Percentiles rank a stretch among this genome's conserved stretches.
Evolutionary conservation across 2,888 invertebrate genomes (phyloP).

Genomic region (Chloromyia formosa): DNA sequence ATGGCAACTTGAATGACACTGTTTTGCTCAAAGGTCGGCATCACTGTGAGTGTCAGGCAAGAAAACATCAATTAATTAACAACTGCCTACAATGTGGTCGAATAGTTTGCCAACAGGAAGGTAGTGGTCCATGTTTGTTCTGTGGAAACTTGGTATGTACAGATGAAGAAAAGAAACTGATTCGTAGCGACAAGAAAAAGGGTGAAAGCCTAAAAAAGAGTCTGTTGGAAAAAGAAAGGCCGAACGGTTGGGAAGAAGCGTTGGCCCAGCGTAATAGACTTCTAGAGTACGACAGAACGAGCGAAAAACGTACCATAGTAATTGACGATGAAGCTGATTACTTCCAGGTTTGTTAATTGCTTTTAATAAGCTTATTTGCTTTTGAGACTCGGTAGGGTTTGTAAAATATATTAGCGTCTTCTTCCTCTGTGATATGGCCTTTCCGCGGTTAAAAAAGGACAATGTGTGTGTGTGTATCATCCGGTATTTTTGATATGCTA

Average conservation of each 20-base stretch:
- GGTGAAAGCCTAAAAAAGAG: slow-evolving; percentile 73
- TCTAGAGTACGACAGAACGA: slow-evolving; percentile 83
- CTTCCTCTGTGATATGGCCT: no score
- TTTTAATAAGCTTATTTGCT: background rate
- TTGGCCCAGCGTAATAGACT: slow-evolving; percentile 81
- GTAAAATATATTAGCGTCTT: no score
- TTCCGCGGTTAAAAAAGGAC: no score
- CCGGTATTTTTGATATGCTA: no score
- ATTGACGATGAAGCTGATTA: slow-evolving; percentile 94
- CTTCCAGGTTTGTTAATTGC: slow-evolving; percentile 68
- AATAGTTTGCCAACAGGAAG: slow-evolving; percentile 95
- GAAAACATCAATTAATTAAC: slow-evolving; percentile 86
- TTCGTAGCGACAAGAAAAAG: slow-evolving; percentile 74
- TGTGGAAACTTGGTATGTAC: slow-evolving; percentile 89
- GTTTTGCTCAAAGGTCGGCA: slow-evolving; percentile 78
- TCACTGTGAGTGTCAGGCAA: slow-evolving; percentile 91
- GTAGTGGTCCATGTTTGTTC: slow-evolving; percentile 94
- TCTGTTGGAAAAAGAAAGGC: slow-evolving; percentile 70
- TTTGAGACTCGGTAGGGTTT: background rate
- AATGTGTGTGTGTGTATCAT: no score
- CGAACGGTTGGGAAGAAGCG: slow-evolving; percentile 75
- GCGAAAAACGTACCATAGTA: slow-evolving; percentile 66
- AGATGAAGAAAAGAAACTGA: slow-evolving; percentile 73
- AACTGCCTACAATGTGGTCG: slow-evolving; percentile 95
- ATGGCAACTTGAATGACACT: slow-evolving; percentile 72